A percentile compares a stretch with the other conserved stretches of the same genome.
Evolutionary conservation across 1,140 invertebrate species (phyloP).

Genomic region (Drosophila littoralis): DNA sequence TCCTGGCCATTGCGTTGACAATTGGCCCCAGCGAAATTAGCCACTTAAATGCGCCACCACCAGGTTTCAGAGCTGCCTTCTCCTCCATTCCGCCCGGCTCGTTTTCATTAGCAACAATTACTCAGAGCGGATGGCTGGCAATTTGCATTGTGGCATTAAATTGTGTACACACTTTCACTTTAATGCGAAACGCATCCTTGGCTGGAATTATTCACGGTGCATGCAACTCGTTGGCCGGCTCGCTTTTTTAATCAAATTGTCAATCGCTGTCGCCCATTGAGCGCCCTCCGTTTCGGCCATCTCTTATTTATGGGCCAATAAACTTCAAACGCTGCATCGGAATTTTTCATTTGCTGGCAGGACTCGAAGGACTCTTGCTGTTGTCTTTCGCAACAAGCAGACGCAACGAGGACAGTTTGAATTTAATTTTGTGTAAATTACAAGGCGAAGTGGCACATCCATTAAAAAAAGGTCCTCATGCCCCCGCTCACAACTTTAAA

Average conservation of each 20-base stretch:
- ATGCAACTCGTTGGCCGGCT: constrained; percentile 58
- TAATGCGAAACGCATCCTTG: constrained; percentile 53
- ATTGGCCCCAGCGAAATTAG: constrained; percentile 69
- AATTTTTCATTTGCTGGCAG: constrained; percentile 73
- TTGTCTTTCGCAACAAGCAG: background rate
- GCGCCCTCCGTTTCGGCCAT: constrained; percentile 30
- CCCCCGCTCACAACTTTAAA: constrained; percentile 36
- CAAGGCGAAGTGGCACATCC: constrained; percentile 39
- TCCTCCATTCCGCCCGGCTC: background rate
- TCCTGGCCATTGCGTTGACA: constrained; percentile 47
- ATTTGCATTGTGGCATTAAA: constrained; percentile 58
- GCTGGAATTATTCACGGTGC: constrained; percentile 30
- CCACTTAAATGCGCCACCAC: constrained; percentile 64
- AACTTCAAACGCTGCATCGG: constrained; percentile 80
- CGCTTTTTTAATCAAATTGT: constrained; percentile 82
- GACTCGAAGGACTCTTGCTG: constrained; percentile 12
- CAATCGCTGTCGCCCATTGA: constrained; percentile 71
- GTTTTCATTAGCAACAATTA: constrained; percentile 80
- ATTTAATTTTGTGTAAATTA: constrained; percentile 83
- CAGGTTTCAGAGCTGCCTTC: background rate
- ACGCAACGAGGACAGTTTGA: constrained; percentile 66
- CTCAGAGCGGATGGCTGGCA: constrained; percentile 63
- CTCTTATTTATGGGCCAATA: constrained; percentile 83
- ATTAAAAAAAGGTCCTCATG: background rate
- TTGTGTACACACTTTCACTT: constrained; percentile 72